Percentiles rank a stretch among this genome's conserved stretches.
Conservation (phyloP, 2,113 vertebrate species). For the Amia ocellicauda region DNA sequence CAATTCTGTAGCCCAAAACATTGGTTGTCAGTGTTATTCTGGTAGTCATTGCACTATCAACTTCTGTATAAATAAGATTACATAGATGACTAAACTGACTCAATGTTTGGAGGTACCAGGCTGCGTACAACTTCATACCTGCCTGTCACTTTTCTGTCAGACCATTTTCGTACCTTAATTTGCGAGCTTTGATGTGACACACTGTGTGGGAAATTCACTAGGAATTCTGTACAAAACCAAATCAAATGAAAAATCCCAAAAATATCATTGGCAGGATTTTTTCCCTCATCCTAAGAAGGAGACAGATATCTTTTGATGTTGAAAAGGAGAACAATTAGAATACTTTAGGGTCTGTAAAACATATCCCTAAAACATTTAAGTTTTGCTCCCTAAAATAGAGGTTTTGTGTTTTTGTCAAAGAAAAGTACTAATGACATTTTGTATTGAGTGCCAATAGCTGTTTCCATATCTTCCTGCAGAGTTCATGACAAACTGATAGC, state of each 20-base stretch:
- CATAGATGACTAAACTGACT: not conserved
- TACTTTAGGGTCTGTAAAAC: not conserved
- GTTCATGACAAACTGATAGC: not conserved
- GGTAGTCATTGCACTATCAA: not conserved
- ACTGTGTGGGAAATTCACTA: not conserved
- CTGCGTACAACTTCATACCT: no score
- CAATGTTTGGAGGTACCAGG: no score
- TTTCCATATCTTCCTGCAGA: not conserved
- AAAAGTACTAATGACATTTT: not conserved
- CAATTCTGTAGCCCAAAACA: not conserved
- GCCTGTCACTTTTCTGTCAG: not conserved
- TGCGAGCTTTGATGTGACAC: conserved; percentile 10
- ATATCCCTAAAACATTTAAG: not conserved
- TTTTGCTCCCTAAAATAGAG: not conserved
- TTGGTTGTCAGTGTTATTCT: not conserved
- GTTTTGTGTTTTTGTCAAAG: not conserved
- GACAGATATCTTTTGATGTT: conserved; percentile 1
- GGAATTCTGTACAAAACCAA: conserved; percentile 3
- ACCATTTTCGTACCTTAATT: conserved; percentile 2
- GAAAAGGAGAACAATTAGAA: not conserved
- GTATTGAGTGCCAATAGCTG: not conserved
- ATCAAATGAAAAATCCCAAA: conserved; percentile 2
- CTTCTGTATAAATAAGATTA: not conserved
- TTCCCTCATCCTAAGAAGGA: not conserved
- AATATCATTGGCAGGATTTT: not conserved